A percentile compares a stretch with the other conserved stretches of the same genome.
Conservation (phyloP, 2,797 vertebrate species). For the Rhinogobio ventralis region DNA sequence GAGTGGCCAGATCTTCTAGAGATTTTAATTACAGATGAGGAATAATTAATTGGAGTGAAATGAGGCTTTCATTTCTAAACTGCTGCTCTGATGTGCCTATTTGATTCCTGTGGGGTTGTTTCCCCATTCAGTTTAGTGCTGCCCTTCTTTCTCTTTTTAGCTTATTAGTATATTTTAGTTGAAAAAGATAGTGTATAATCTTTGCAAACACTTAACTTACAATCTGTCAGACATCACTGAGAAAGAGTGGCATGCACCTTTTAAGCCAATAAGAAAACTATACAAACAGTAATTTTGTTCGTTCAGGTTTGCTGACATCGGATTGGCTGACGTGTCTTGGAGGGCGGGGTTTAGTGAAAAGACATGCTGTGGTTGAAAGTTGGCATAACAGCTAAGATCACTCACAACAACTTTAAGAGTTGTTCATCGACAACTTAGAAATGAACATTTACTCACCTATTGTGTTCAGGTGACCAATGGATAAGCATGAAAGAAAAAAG, state of each 20-base stretch:
- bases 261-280: background rate
- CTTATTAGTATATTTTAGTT: background rate
- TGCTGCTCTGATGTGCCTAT: background rate
- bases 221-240: background rate
- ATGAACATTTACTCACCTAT: slow-evolving; percentile 56
- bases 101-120: background rate
- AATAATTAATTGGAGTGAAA: slow-evolving; percentile 41
- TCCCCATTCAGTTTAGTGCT: background rate
- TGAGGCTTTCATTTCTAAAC: background rate
- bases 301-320: background rate
- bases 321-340: background rate
- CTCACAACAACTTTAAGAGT: background rate
- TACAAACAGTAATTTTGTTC: background rate
- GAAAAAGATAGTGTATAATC: background rate
- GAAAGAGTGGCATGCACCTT: background rate
- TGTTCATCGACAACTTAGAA: background rate
- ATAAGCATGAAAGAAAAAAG: slow-evolving; percentile 39
- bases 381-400: background rate
- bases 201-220: background rate
- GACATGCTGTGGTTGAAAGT: background rate
- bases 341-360: background rate
- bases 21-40: slow-evolving; percentile 50
- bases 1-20: slow-evolving; percentile 35
- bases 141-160: background rate
- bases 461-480: slow-evolving; percentile 30